These are phyloP conservation scores for Petrocephalus microphthalmus DNA, from an alignment of 2,113 vertebrate genomes.

Conservation along the genomic window DNA sequence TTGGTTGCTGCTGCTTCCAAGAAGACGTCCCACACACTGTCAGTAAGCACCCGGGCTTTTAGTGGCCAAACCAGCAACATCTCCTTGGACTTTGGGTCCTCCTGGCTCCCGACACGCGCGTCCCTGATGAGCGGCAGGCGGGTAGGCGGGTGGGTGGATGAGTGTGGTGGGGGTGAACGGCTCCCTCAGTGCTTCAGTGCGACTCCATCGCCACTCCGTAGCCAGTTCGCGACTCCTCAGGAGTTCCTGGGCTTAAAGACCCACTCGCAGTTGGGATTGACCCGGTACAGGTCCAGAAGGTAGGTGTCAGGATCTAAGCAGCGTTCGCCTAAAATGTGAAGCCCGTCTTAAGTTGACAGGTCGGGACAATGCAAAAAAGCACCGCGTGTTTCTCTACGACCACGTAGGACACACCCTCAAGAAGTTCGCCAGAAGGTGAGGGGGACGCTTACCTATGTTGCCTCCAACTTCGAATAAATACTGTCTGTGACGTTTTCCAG, in stretches of 20 bases:
- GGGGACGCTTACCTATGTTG: constrained; percentile 69
- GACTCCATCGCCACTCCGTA: background rate
- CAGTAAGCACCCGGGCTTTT: background rate
- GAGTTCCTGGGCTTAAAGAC: constrained; percentile 76
- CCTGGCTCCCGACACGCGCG: background rate
- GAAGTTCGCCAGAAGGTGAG: background rate
- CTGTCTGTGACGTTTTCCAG: constrained; percentile 60
- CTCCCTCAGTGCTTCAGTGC: background rate
- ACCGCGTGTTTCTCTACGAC: background rate
- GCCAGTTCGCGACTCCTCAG: constrained; percentile 42
- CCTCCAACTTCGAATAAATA: constrained; percentile 80
- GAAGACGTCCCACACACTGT: background rate
- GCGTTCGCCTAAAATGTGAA: constrained; percentile 69
- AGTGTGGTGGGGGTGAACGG: background rate
- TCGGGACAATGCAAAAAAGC: background rate
- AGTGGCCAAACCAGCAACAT: background rate
- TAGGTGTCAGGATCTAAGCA: constrained; percentile 80
- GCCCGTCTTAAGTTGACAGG: background rate
- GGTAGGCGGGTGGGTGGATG: background rate
- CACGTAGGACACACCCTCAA: background rate
- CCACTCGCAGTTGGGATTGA: constrained; percentile 89
- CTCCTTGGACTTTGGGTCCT: background rate
- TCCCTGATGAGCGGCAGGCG: constrained; percentile 11
- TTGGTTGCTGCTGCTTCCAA: background rate
- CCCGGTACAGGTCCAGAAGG: constrained; percentile 79